Evolutionary conservation across 2,888 invertebrate genomes (phyloP), one percentile per base, ranked within the genome.

Genomic region (Dolomedes plantarius): DNA sequence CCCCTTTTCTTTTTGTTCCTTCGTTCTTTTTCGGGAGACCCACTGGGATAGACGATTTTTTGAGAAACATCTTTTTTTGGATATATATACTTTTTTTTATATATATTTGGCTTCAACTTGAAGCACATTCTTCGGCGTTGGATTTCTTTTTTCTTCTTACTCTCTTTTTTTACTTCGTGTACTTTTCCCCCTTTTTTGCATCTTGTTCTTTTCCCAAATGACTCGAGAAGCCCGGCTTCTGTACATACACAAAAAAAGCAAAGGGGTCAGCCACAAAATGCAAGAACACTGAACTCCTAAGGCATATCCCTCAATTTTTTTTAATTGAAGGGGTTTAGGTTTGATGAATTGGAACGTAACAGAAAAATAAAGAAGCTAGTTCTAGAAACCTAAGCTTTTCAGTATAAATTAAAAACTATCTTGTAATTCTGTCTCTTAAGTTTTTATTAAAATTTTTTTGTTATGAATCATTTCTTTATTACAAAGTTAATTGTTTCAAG

Each of bases 191-290:
- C 31, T 23, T 76, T 41, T 65, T 75, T 41, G 27, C 28, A 29
- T 67, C 39, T 65, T 32, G 28, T 39, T 71, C 64, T 39, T 72
- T 74, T 75, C 46, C 62, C 77, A 72, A 85, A 85, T 85, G 83
- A 85, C 83, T 77, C 67, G 73, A 65, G 83, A 85, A 85, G 83
- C 83, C 72, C 29, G 41, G 56, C 56, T 75, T 62, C 68, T 85
- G 83, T 85, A 77, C 83, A 56, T 72, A 85, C 83, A 77, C 72
- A 46, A 16, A 36, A 36, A 46, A 16, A 13, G 28, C 11, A 13
- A 64, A 64, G 13, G 74, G 75, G 36, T 29, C 64, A 27, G 32
- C 3, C 29, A 56, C 46, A 7, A 76, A 77, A 64, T 50, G 65
- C 39, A 72, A 23, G 23, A 5, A 13, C 39, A 31, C 16, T 64